Evolutionary conservation across 2,113 vertebrate species (phyloP).

Genomic region (Megalops atlanticus): DNA sequence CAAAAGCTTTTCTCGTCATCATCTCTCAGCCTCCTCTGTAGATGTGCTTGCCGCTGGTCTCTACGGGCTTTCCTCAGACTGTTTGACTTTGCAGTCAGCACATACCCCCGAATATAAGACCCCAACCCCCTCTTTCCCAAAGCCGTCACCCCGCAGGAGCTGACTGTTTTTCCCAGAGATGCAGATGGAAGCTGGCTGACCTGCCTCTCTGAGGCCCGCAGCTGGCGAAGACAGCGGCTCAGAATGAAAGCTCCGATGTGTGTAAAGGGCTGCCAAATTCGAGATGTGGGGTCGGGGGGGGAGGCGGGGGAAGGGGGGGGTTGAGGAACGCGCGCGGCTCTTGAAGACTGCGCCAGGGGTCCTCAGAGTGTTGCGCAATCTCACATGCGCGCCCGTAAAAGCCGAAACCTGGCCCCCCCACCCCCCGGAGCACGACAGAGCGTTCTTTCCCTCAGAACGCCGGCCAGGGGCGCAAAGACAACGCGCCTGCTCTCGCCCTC

Average conservation of each 20-base stretch:
- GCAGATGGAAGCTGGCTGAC: not conserved
- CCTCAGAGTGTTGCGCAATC: not conserved
- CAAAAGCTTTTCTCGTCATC: no score
- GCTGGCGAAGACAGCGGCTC: constrained; percentile 3
- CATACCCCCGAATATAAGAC: not conserved
- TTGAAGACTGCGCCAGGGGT: not conserved
- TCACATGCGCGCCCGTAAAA: not conserved
- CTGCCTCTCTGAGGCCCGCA: not conserved
- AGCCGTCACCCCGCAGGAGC: not conserved
- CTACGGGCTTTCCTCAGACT: not conserved
- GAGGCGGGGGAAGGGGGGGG: no score
- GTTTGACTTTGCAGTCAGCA: not conserved
- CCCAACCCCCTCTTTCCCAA: not conserved
- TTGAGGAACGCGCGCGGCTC: not conserved
- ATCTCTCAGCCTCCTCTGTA: no score
- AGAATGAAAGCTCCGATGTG: not conserved
- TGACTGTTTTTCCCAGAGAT: not conserved
- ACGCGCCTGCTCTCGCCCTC: not conserved
- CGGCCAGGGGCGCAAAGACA: not conserved
- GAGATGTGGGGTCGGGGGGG: not conserved
- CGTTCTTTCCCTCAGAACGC: not conserved
- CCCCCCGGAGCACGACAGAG: not conserved
- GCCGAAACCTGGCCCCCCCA: not conserved
- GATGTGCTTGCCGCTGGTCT: not conserved
- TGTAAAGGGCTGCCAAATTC: not conserved